phyloP scores from a whole-genome alignment of 2,797 vertebrate species.

The Lithobates sylvaticus region DNA sequence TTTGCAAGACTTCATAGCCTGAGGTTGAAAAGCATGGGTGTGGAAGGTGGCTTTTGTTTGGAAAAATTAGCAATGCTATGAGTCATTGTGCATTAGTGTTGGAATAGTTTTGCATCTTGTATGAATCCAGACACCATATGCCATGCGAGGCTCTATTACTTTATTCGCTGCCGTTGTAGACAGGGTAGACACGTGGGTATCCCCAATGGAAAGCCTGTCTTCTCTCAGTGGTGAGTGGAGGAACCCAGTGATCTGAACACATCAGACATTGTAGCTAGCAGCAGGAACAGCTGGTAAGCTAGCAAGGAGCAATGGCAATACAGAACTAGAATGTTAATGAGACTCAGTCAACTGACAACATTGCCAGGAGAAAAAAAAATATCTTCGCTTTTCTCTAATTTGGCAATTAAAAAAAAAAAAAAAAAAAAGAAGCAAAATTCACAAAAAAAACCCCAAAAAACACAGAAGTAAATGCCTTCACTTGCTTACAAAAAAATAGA shows the following conservation, averaged over 20 bases:
- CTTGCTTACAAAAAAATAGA: background rate
- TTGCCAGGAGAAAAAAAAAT: conserved; percentile 59
- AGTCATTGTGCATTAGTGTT: conserved; percentile 95
- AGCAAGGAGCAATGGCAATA: conserved; percentile 81
- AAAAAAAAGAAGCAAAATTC: background rate
- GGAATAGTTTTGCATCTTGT: conserved; percentile 99
- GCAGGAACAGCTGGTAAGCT: conserved; percentile 99
- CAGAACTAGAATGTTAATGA: conserved; percentile 88
- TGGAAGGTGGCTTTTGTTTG: conserved; percentile 92
- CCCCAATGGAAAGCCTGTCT: conserved; percentile 86
- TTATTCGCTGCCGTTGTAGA: conserved; percentile 87
- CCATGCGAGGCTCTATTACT: conserved; percentile 92
- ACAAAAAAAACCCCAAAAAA: background rate
- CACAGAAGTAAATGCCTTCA: background rate
- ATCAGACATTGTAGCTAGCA: conserved; percentile 94
- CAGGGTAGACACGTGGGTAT: conserved; percentile 87
- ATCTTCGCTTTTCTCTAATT: conserved; percentile 60
- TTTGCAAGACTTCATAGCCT: conserved; percentile 72
- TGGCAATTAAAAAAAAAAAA: background rate
- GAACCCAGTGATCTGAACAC: conserved; percentile 90
- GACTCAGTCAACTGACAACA: conserved; percentile 75
- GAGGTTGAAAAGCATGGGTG: conserved; percentile 82
- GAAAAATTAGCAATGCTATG: conserved; percentile 95
- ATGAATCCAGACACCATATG: conserved; percentile 99
- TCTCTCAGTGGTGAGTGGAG: conserved; percentile 79